Evolutionary conservation across 2,888 invertebrate genomes (phyloP).

Genomic region (Pyralis farinalis): DNA sequence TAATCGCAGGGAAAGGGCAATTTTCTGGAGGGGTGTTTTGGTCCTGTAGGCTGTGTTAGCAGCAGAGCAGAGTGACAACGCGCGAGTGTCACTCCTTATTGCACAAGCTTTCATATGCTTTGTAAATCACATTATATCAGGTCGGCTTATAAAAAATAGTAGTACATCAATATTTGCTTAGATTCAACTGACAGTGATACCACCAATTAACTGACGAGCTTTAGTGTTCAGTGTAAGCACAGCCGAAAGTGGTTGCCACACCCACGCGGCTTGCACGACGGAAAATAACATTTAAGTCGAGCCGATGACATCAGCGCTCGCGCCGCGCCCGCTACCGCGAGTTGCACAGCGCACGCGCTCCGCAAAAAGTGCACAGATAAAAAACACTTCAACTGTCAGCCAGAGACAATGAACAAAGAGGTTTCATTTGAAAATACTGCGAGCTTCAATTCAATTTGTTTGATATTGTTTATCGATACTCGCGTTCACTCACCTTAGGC

Average conservation of each 20-base stretch:
- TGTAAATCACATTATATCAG: too few relatives aligned
- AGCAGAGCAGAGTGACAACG: too few relatives aligned
- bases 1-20: too few relatives aligned
- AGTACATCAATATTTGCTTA: neutral
- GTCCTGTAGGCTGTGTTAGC: too few relatives aligned
- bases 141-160: too few relatives aligned
- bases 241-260: conserved; percentile 51
- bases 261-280: conserved; percentile 65
- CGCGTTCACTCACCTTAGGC: neutral
- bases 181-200: neutral
- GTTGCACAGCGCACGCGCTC: conserved; percentile 44
- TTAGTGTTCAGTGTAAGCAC: conserved; percentile 37
- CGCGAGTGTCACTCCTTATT: too few relatives aligned
- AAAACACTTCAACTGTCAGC: neutral
- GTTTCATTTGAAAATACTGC: neutral
- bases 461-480: neutral
- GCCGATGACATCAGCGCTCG: conserved; percentile 74
- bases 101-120: too few relatives aligned
- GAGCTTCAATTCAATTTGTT: neutral
- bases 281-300: conserved; percentile 73
- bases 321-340: conserved; percentile 67
- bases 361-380: conserved; percentile 9
- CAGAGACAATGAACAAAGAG: neutral
- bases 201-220: neutral
- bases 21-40: too few relatives aligned